phyloP scores from a whole-genome alignment of 2,888 invertebrate species.

The Tipula vernalis region DNA sequence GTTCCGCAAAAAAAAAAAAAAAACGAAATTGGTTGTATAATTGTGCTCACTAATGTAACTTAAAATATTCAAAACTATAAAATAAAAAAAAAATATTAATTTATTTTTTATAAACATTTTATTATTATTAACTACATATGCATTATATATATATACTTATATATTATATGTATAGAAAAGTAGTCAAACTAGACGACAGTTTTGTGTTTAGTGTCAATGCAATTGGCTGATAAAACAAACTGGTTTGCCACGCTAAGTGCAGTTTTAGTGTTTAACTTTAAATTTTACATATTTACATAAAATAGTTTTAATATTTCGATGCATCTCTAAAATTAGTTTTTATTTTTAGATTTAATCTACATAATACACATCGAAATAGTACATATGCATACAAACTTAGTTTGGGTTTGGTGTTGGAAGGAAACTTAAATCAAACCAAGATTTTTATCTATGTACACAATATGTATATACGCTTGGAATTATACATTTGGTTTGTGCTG shows the following conservation, averaged over 20 bases:
- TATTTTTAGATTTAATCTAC: background rate
- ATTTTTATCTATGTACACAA: background rate
- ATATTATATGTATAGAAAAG: background rate
- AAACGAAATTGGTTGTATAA: background rate
- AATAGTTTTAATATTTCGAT: background rate
- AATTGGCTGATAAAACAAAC: background rate
- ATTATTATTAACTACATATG: background rate
- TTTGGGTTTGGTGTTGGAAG: background rate
- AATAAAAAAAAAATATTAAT: background rate
- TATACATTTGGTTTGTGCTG: background rate
- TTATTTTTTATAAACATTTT: background rate
- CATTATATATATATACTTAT: background rate
- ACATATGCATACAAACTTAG: background rate
- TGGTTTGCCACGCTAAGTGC: background rate
- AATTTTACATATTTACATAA: background rate
- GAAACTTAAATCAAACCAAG: background rate
- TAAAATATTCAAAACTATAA: background rate
- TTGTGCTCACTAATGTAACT: background rate
- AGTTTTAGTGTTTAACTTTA: background rate
- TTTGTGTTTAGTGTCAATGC: background rate
- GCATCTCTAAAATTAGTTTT: background rate
- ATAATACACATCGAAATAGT: background rate
- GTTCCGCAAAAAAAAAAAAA: background rate
- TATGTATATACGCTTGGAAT: background rate
- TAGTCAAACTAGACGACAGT: background rate